Evolutionary conservation across 2,797 vertebrate species (phyloP).

Genomic region (Phyllotis vaccarum): DNA sequence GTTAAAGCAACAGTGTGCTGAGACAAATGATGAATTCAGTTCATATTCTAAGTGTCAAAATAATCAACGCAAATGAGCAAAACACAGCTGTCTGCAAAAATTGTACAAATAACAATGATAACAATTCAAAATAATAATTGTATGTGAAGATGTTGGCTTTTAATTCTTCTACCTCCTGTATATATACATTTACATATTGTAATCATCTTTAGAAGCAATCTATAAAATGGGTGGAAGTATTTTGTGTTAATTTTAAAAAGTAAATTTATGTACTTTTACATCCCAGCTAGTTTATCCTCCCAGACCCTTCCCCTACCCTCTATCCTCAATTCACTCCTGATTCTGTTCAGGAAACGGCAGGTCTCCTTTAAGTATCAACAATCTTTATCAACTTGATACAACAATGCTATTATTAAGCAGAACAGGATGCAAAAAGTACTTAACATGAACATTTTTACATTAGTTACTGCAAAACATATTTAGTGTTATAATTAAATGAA

Average conservation of each 20-base stretch:
- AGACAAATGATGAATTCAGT: conserved; percentile 44
- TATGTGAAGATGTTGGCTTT: background rate
- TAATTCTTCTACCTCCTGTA: background rate
- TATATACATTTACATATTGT: background rate
- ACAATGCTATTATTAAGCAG: background rate
- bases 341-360: background rate
- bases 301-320: background rate
- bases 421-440: background rate
- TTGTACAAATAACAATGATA: background rate
- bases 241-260: background rate
- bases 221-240: conserved; percentile 11
- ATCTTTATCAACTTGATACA: background rate
- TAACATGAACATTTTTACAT: background rate
- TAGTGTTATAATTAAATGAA: background rate
- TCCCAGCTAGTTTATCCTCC: background rate
- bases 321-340: background rate
- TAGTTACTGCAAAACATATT: background rate
- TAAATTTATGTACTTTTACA: background rate
- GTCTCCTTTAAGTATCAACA: background rate
- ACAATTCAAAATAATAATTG: background rate
- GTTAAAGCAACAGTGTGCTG: conserved; percentile 34
- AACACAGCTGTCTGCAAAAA: background rate
- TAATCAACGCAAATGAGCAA: background rate
- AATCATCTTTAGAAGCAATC: background rate
- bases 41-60: conserved; percentile 61